Evolutionary conservation across 2,113 vertebrate species (phyloP).

Genomic region (Mormoops blainvillei): DNA sequence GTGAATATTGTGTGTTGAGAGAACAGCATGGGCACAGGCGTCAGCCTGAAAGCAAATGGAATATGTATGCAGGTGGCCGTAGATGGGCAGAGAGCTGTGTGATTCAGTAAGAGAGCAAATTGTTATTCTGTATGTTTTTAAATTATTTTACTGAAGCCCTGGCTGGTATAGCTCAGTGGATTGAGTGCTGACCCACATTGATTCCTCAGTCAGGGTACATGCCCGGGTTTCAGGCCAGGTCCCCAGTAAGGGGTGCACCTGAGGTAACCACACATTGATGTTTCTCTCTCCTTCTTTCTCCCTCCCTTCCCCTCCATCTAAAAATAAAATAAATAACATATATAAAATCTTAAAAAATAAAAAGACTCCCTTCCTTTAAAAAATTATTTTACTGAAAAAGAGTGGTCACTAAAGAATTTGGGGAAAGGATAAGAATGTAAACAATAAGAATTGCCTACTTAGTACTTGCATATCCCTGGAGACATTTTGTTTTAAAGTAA

Average conservation of each 20-base stretch:
- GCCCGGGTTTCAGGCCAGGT: too few species aligned
- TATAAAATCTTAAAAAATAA: too few species aligned
- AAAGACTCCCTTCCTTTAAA: too few species aligned
- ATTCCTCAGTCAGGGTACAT: too few species aligned
- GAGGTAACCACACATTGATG: too few species aligned
- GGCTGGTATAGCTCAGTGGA: too few species aligned
- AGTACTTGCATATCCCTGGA: not conserved
- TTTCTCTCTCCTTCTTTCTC: too few species aligned
- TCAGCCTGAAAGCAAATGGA: not conserved
- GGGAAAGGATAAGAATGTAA: not conserved
- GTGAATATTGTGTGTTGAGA: not conserved
- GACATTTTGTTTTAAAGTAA: not conserved
- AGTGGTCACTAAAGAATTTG: not conserved
- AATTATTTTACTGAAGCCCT: not conserved
- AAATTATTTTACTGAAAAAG: not conserved
- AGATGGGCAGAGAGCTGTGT: not conserved
- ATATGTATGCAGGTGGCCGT: not conserved
- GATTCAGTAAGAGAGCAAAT: not conserved
- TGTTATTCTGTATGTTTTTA: not conserved
- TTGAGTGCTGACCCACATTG: too few species aligned
- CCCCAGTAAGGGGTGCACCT: too few species aligned
- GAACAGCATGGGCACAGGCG: not conserved
- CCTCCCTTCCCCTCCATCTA: too few species aligned
- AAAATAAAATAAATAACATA: too few species aligned
- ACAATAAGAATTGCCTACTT: not conserved